phyloP scores from a whole-genome alignment of 2,113 vertebrate genomes.

The Anoura caudifer region DNA sequence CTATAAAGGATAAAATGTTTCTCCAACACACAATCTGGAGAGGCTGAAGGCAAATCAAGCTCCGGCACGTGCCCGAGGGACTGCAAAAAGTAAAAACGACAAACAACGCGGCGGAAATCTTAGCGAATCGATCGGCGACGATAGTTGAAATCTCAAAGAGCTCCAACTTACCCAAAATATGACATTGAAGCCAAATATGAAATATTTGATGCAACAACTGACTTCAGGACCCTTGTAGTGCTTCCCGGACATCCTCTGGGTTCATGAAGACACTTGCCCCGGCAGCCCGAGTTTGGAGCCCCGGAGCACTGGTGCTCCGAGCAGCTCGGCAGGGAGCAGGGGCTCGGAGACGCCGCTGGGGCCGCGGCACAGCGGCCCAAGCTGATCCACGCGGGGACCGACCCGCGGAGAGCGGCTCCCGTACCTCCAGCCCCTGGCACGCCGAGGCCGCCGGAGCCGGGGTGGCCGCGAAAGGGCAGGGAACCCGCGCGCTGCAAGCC shows the following conservation, averaged over 20 bases:
- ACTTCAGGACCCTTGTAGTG: conserved; percentile 99
- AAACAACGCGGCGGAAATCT: not conserved
- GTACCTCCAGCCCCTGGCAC: conserved; percentile 32
- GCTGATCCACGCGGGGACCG: not conserved
- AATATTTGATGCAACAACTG: conserved; percentile 99
- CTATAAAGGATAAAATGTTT: conserved; percentile 57
- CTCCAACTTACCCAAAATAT: conserved; percentile 96
- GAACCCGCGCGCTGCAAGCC: not conserved
- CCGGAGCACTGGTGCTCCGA: conserved; percentile 26
- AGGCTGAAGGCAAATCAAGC: not conserved
- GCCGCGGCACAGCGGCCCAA: not conserved
- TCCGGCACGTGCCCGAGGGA: conserved; percentile 1
- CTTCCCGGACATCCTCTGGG: conserved; percentile 94
- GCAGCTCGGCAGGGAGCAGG: conserved; percentile 25
- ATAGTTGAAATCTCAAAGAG: not conserved
- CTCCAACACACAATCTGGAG: not conserved
- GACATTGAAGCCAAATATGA: conserved; percentile 99
- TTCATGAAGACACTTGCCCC: conserved; percentile 80
- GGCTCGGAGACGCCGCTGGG: conserved; percentile 14
- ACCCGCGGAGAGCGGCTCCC: conserved; percentile 29
- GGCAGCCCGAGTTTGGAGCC: conserved; percentile 64
- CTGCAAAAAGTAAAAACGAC: conserved; percentile 37
- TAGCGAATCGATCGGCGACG: not conserved
- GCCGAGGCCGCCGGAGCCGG: conserved; percentile 45
- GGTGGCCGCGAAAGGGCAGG: not conserved